Base-by-base conservation (phyloP, 2,113 vertebrate species). In the Colius striatus region DNA sequence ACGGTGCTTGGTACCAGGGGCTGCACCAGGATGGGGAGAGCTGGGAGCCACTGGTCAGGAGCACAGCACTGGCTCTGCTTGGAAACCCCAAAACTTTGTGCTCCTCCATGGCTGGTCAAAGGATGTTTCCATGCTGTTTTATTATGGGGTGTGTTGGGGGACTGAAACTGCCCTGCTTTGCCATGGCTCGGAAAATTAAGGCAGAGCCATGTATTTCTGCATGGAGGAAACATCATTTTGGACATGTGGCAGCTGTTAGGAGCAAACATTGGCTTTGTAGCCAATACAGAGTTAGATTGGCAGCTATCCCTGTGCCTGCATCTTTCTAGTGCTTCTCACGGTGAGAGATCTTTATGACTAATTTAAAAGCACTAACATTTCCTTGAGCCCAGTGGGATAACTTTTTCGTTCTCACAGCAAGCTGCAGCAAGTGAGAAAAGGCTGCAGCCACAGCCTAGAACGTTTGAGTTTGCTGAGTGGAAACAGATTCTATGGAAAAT, bases 111-210 rank as follows among this genome's bases (percentile, higher is more conserved):
- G 15, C 29, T 19, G 13, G 3, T 2, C 43, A 41, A 58, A 58
- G 70, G 45, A 16, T 0, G 0, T 45, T 63, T 32, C 50, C 5
- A 5, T 13, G 32, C 67, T 20, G 14, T 26, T 53, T 16, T 17
- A 21, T 43, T 3, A 0, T 11, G 62, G n/a, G 1, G 1, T 2
- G 0, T 3, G 7, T 16, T 20, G 38, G 9, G 26, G 66, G 34
- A 30, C 51, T 38, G 17, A 66, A 88, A n/a, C n/a, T 4, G 0
- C 13, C 47, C 26, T 43, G 13, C 65, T 32, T 26, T 48, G 47
- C 78, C 1, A 0, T 10, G 32, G 5, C 21, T 4, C 1, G 17
- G 34, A 29, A 21, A 63, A 0, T 22, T 17, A 32, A 43, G 82
- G 51, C 78, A 74, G 14, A 62, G 53, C 34, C 14, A 0, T 8